phyloP scores from a whole-genome alignment of 2,113 vertebrate species.

The Paradisaea rubra region DNA sequence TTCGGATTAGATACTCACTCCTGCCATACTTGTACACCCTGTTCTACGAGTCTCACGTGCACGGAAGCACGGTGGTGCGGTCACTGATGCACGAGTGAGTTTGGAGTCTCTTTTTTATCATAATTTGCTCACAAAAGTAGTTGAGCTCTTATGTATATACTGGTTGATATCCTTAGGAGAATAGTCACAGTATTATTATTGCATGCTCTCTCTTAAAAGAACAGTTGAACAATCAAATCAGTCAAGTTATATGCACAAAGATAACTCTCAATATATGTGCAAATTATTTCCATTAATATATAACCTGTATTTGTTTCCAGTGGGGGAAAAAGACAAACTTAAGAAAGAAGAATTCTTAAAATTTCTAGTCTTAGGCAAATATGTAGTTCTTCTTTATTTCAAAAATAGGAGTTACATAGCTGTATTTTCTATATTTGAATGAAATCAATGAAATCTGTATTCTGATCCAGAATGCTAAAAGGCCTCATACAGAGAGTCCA shows the following conservation, averaged over 20 bases:
- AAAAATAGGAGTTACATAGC: neutral
- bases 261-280: neutral
- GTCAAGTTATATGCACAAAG: neutral
- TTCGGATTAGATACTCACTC: slow-evolving; percentile 84
- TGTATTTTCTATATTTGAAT: neutral
- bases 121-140: neutral
- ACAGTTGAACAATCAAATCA: neutral
- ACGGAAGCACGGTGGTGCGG: slow-evolving; percentile 77
- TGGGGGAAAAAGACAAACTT: neutral
- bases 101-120: neutral
- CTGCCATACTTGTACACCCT: slow-evolving; percentile 86
- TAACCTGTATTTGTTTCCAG: neutral
- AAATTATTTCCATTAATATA: neutral
- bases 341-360: neutral
- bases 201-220: neutral
- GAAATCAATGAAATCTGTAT: neutral
- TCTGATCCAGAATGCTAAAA: neutral
- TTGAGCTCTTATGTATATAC: neutral
- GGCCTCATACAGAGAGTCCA: neutral
- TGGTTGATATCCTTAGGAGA: neutral
- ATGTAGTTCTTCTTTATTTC: neutral
- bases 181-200: neutral
- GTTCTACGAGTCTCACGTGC: slow-evolving; percentile 79
- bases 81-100: slow-evolving; percentile 86
- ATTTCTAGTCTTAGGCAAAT: neutral